Conservation (phyloP, 2,113 vertebrate genomes). For the Mus spicilegus region DNA sequence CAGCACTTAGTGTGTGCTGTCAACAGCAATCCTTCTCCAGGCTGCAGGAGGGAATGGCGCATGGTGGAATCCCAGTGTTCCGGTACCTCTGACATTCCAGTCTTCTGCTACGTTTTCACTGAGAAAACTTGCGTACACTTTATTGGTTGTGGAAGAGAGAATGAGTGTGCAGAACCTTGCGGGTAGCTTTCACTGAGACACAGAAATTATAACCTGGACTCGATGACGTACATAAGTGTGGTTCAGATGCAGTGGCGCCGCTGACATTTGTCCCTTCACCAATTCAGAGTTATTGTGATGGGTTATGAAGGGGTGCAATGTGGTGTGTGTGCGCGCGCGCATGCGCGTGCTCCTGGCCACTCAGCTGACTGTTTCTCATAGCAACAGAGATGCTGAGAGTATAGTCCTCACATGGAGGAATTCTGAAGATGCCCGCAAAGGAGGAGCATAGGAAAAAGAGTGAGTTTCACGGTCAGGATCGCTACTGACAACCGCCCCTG, state of each 20-base stretch:
- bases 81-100: neutral
- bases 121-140: neutral
- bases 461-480: neutral
- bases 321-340: fast-evolving
- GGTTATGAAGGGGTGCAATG: neutral
- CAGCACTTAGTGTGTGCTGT: neutral
- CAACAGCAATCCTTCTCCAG: fast-evolving
- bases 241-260: neutral
- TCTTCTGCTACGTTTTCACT: neutral
- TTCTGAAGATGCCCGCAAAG: neutral
- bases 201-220: neutral
- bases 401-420: neutral
- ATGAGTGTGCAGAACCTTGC: neutral
- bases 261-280: neutral
- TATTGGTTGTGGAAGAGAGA: neutral
- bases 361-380: neutral
- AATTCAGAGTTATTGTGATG: neutral
- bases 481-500: neutral
- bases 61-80: neutral
- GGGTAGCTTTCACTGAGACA: neutral
- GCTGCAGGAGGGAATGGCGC: neutral
- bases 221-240: neutral
- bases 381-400: neutral
- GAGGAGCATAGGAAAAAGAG: too few species aligned
- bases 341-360: neutral